phyloP scores from a whole-genome alignment of 2,113 vertebrate species.

The Nesogale talazaci region DNA sequence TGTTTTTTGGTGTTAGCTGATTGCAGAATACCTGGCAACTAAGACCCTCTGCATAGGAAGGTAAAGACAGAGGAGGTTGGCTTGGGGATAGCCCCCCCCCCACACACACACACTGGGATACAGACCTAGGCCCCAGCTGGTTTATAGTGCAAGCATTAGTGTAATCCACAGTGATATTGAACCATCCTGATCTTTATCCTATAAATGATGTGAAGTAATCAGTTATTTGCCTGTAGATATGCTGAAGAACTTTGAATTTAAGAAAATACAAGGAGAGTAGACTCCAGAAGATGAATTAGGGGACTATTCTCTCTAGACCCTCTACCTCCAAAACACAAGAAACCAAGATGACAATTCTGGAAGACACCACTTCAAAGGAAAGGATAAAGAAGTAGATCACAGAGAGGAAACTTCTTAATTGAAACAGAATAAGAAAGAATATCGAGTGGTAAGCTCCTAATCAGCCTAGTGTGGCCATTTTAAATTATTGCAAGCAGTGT shows the following conservation, averaged over 20 bases:
- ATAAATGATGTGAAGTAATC: not conserved
- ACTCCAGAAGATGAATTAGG: too few species aligned
- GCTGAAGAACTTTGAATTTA: not conserved
- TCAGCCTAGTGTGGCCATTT: too few species aligned
- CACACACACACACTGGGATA: too few species aligned
- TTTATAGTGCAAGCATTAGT: not conserved
- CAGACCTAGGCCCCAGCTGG: not conserved
- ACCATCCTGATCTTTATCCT: not conserved
- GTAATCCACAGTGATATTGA: not conserved
- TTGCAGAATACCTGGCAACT: not conserved
- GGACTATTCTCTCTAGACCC: too few species aligned
- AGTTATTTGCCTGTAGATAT: not conserved
- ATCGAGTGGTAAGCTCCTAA: too few species aligned
- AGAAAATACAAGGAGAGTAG: not conserved
- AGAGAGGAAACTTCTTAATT: too few species aligned
- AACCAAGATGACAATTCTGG: too few species aligned
- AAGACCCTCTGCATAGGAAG: not conserved
- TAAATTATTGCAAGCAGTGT: too few species aligned
- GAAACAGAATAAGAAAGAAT: too few species aligned
- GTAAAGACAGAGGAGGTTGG: not conserved
- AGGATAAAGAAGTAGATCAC: too few species aligned
- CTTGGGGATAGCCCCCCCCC: not conserved
- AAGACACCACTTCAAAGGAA: too few species aligned
- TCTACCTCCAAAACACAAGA: too few species aligned
- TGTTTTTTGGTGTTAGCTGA: slow-evolving; percentile 6